Percentiles rank a stretch among this genome's conserved stretches.
Conservation (phyloP, 2,888 invertebrate genomes). For the Sinotaia quadrata region DNA sequence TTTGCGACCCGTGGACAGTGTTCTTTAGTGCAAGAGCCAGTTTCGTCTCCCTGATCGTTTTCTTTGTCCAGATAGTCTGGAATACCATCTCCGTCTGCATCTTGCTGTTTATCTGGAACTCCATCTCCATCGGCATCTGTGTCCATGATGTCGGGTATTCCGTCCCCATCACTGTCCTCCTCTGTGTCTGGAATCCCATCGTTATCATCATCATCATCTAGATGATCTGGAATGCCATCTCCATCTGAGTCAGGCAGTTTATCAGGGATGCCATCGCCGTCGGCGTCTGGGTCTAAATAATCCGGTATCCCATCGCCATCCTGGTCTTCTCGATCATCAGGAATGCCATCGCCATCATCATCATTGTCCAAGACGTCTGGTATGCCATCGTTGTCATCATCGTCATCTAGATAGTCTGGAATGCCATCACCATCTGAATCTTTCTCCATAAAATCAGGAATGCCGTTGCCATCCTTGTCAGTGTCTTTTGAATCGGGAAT, state of each 20-base stretch:
- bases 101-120: conserved; percentile 47
- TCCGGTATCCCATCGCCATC: conserved; percentile 68
- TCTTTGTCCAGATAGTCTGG: conserved; percentile 54
- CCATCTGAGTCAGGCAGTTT: conserved; percentile 62
- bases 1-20: conserved; percentile 8
- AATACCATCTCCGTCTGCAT: conserved; percentile 56
- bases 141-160: conserved; percentile 57
- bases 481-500: conserved; percentile 53
- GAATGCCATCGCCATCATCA: conserved; percentile 61
- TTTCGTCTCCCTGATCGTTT: conserved; percentile 51
- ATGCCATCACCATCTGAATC: conserved; percentile 64
- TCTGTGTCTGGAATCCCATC: conserved; percentile 63
- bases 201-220: conserved; percentile 59
- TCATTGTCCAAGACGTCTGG: conserved; percentile 62
- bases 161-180: conserved; percentile 59
- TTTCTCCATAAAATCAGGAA: conserved; percentile 57
- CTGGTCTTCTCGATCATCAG: conserved; percentile 59
- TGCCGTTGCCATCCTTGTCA: conserved; percentile 62
- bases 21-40: conserved; percentile 50
- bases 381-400: conserved; percentile 64
- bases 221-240: conserved; percentile 62
- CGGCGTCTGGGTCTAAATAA: conserved; percentile 52
- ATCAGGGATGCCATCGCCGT: conserved; percentile 67
- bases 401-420: conserved; percentile 52
- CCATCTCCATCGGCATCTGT: conserved; percentile 61